Base-by-base conservation (phyloP, 2,888 invertebrate species). In the Sialis lutaria region DNA sequence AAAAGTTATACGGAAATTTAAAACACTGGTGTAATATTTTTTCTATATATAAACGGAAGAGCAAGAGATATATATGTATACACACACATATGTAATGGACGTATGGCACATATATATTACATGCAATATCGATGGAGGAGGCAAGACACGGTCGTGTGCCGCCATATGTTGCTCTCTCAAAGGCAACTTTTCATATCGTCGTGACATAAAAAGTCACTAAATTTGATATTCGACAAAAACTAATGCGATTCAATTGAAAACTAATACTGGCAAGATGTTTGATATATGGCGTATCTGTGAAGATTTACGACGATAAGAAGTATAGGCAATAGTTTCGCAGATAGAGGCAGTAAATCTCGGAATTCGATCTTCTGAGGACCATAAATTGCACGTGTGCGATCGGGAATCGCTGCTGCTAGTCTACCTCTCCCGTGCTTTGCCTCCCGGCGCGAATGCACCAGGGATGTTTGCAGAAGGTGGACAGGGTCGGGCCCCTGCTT, bases 361-460 rank as follows among this genome's bases (percentile, higher is more conserved):
- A 62, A 63, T 64, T 63, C 64, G 64, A 64, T 64, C 64, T 64
- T 62, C 59, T 58, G 62, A 60, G 61, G 57, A 59, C 61, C 62
- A 65, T 65, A 65, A 64, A 65, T 64, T 60, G 63, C 64, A 65
- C 64, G 64, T 65, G 64, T 57, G 37, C 35, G 45, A 34, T 37
- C 13, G 37, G 37, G 37, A 37, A 37, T 37, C 37, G 37, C 37
- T n/a, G n/a, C 12, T 12, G 37, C 37, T 37, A 37, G 12, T 12
- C 37, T n/a, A 12, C 37, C 12, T 8, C 37, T 37, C 37, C 10
- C 37, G 12, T 12, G 6, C 10, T 37, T 8, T 50, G 49, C 32
- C n/a, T 31, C 32, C 43, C 31, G 8, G 5, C 31, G 8, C 32
- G 9, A 4, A 10, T 43, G 7, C 32, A 31, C n/a, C 33, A 22